These are phyloP conservation scores for Eudorcas thomsonii DNA, from an alignment of 2,113 vertebrate genomes.

Conservation along the genomic window DNA sequence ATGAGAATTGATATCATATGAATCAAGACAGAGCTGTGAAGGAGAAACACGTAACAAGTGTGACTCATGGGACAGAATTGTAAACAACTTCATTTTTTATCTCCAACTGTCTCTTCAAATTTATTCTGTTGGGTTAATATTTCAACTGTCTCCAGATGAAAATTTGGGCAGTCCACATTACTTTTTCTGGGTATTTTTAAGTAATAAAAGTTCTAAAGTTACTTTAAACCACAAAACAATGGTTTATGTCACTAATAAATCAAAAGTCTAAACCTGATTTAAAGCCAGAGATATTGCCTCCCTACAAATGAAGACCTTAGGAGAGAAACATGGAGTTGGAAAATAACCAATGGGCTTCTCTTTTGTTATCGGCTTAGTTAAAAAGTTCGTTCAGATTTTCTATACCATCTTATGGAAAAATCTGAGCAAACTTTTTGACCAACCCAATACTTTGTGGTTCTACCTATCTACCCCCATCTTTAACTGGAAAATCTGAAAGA, in stretches of 20 bases:
- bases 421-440: neutral
- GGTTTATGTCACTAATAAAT: conserved; percentile 40
- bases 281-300: neutral
- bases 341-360: neutral
- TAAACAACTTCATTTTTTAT: conserved; percentile 65
- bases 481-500: neutral
- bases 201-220: neutral
- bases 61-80: conserved; percentile 30
- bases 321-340: neutral
- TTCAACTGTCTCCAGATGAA: conserved; percentile 44
- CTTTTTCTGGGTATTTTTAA: conserved; percentile 7
- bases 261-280: conserved; percentile 24
- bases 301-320: neutral
- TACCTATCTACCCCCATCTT: neutral
- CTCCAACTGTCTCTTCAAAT: conserved; percentile 22
- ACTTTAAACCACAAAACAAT: conserved; percentile 44
- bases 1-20: conserved; percentile 30
- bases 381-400: neutral
- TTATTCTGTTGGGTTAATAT: conserved; percentile 36
- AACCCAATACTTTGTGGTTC: neutral
- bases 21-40: conserved; percentile 49
- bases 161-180: neutral
- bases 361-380: neutral
- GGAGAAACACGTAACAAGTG: conserved; percentile 13
- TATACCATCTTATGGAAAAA: neutral